Conservation (phyloP, 2,113 vertebrate species). For the Propithecus coquereli region DNA sequence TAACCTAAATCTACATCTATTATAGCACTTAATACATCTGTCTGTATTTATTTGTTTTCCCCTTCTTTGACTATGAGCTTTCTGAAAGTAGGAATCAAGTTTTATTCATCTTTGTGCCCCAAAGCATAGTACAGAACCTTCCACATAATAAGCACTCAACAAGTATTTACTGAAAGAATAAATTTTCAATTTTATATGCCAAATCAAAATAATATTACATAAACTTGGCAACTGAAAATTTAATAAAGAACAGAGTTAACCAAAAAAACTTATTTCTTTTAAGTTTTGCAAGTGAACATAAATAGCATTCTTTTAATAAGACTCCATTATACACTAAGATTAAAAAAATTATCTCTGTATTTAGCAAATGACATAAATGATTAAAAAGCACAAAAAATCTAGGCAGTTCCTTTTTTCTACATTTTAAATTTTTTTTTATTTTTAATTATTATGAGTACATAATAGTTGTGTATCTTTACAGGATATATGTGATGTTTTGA, state of each 20-base stretch:
- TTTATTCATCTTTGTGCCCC: not conserved
- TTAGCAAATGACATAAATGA: not conserved
- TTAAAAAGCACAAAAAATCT: constrained; percentile 21
- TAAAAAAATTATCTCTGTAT: not conserved
- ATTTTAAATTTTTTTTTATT: no score
- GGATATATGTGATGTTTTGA: no score
- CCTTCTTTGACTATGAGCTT: not conserved
- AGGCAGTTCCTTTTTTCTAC: not conserved
- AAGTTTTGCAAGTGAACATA: not conserved
- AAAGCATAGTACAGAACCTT: not conserved
- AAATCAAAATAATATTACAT: not conserved
- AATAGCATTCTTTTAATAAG: not conserved
- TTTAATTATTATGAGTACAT: no score
- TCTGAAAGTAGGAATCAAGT: not conserved
- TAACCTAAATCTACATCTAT: not conserved
- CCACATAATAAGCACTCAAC: not conserved
- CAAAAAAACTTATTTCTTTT: not conserved
- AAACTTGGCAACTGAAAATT: not conserved
- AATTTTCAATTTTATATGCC: not conserved
- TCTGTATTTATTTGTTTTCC: not conserved
- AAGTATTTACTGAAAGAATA: not conserved
- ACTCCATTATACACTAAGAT: not conserved
- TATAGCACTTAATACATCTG: not conserved
- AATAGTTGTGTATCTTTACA: no score
- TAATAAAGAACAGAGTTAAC: constrained; percentile 14